Percentiles rank a stretch among this genome's conserved stretches.
Evolutionary conservation across 2,113 vertebrate species (phyloP).

Genomic region (Romanogobio albipinnatus): DNA sequence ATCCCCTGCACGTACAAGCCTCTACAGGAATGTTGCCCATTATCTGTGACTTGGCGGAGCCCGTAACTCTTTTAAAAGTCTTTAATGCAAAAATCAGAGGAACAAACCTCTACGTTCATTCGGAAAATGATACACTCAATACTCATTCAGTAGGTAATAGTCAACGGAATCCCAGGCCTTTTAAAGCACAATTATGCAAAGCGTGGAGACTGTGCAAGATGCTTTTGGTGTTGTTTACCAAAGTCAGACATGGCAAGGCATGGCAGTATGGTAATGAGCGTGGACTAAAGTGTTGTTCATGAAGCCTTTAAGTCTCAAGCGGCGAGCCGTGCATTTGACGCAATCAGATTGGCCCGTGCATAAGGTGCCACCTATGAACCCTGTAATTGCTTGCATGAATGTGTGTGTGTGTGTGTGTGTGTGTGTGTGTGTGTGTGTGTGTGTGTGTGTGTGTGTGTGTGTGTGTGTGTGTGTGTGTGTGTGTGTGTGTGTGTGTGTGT

Average conservation of each 20-base stretch:
- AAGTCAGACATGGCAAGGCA: slow-evolving; percentile 49
- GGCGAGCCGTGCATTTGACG: slow-evolving; percentile 56
- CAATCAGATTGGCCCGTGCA: slow-evolving; percentile 50
- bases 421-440: slow-evolving; percentile 28
- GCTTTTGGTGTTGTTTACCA: slow-evolving; percentile 65
- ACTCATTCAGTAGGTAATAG: background rate
- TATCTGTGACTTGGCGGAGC: background rate
- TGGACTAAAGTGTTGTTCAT: slow-evolving; percentile 58
- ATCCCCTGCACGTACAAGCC: background rate
- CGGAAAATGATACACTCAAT: background rate
- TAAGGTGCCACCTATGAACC: slow-evolving; percentile 64
- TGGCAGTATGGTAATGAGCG: slow-evolving; percentile 62
- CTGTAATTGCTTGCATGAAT: slow-evolving; percentile 58
- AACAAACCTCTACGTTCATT: background rate
- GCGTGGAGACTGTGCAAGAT: slow-evolving; percentile 38
- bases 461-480: slow-evolving; percentile 31
- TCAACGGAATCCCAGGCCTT: slow-evolving; percentile 46
- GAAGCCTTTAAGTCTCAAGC: slow-evolving; percentile 49
- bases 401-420: slow-evolving; percentile 33
- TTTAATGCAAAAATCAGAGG: background rate
- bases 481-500: slow-evolving; percentile 37
- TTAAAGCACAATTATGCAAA: slow-evolving; percentile 64
- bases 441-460: slow-evolving; percentile 28
- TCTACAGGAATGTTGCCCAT: background rate
- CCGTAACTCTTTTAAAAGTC: background rate